Evolutionary conservation across 2,888 invertebrate species (phyloP).

Genomic region (Chromoteleia sp.): DNA sequence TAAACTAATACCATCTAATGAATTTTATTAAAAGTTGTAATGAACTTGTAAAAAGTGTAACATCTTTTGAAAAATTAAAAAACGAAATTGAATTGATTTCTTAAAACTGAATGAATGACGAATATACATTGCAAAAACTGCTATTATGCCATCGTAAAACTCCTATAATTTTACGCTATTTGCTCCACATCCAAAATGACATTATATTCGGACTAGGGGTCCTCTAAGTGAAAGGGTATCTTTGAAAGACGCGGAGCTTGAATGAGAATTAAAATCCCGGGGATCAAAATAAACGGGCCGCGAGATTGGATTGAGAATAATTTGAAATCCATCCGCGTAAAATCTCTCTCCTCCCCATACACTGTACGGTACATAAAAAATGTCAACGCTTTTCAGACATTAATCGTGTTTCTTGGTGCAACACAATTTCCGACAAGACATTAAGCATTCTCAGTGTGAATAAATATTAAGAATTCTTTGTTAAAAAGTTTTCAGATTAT

Average conservation of each 20-base stretch:
- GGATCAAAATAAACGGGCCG: conserved; percentile 78
- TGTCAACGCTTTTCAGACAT: conserved; percentile 48
- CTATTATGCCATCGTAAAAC: conserved; percentile 13
- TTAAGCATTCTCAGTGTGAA: no score
- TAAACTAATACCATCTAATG: no score
- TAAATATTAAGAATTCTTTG: no score
- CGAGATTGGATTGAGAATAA: conserved; percentile 82
- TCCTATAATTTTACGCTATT: conserved; percentile 79
- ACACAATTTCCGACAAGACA: conserved; percentile 9
- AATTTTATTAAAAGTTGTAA: no score
- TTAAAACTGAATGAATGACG: no score
- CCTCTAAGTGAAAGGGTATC: conserved; percentile 73
- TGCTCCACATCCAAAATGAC: conserved; percentile 78
- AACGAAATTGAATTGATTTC: no score
- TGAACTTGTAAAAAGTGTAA: no score
- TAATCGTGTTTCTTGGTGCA: conserved; percentile 27
- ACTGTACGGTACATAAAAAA: conserved; percentile 32
- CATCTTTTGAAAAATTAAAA: no score
- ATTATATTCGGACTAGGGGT: conserved; percentile 75
- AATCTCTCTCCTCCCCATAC: conserved; percentile 73
- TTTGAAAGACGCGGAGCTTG: conserved; percentile 60
- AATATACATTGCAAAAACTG: no score
- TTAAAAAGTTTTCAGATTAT: no score
- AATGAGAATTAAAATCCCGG: conserved; percentile 66
- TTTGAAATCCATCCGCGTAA: conserved; percentile 83